These are phyloP conservation scores for Polydrusus tereticollis DNA, from an alignment of 2,888 invertebrate genomes.

Conservation along the genomic window DNA sequence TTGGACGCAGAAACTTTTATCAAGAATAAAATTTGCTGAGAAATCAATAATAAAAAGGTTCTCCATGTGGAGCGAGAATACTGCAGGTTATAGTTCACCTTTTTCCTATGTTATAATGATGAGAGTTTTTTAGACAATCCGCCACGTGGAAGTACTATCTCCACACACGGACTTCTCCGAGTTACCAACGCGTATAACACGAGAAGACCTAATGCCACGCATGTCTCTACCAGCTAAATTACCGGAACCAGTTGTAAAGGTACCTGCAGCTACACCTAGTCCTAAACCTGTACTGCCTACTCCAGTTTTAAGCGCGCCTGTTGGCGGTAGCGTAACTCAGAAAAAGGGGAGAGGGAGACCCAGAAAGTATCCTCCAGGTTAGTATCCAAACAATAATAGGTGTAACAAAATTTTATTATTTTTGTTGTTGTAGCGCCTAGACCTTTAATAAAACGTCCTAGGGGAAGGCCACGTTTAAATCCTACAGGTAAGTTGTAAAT, in stretches of 20 bases:
- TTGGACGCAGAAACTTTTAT: too few relatives aligned
- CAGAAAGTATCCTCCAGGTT: slow-evolving; percentile 68
- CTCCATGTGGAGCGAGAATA: too few relatives aligned
- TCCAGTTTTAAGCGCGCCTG: slow-evolving; percentile 43
- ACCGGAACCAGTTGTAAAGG: not conserved
- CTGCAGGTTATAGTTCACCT: not conserved
- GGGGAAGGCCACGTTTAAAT: slow-evolving; percentile 58
- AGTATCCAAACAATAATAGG: not conserved
- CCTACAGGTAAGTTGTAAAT: slow-evolving; percentile 31
- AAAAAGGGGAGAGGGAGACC: slow-evolving; percentile 70
- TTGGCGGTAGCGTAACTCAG: slow-evolving; percentile 62
- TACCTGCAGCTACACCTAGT: not conserved
- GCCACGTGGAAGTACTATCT: slow-evolving; percentile 4
- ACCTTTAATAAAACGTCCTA: slow-evolving; percentile 56
- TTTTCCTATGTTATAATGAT: not conserved
- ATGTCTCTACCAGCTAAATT: slow-evolving; percentile 5
- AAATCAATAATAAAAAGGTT: too few relatives aligned
- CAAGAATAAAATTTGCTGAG: too few relatives aligned
- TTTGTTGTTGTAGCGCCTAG: slow-evolving; percentile 50
- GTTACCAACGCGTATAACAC: slow-evolving; percentile 17
- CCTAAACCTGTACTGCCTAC: slow-evolving; percentile 47
- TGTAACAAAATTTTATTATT: not conserved
- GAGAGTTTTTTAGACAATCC: not conserved
- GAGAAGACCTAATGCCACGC: slow-evolving; percentile 39
- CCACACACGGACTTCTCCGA: slow-evolving; percentile 24